Evolutionary conservation across 30 jellyfish, hydroid and myxozoan species (phyloP).

Genomic region (Aurelia aurita complex sp. Pacific): DNA sequence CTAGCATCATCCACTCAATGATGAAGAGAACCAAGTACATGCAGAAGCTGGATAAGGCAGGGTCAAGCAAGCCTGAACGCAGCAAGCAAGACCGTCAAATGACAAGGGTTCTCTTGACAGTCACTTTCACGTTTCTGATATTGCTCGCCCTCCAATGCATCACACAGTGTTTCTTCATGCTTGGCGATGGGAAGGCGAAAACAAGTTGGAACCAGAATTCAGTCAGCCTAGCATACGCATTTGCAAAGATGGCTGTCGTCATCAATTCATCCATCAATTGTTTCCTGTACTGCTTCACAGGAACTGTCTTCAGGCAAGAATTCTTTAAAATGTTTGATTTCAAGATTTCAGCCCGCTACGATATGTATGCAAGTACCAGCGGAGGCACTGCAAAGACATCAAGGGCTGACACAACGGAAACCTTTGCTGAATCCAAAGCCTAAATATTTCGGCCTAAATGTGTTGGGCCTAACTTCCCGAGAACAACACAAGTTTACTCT

Average conservation of each 20-base stretch:
- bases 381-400: slow-evolving; percentile 24
- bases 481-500: too few species aligned
- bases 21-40: slow-evolving; percentile 52
- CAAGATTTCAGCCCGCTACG: background rate
- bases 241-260: slow-evolving; percentile 83
- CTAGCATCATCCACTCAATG: slow-evolving; percentile 68
- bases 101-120: slow-evolving; percentile 78
- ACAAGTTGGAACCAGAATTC: slow-evolving; percentile 55
- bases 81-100: slow-evolving; percentile 79
- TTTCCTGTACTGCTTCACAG: slow-evolving; percentile 65
- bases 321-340: slow-evolving; percentile 35
- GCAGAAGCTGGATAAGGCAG: slow-evolving; percentile 54
- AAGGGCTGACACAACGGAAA: slow-evolving; percentile 49
- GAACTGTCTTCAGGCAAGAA: slow-evolving; percentile 64
- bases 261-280: slow-evolving; percentile 79
- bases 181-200: slow-evolving; percentile 65
- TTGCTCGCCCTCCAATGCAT: slow-evolving; percentile 90
- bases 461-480: too few species aligned
- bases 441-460: background rate
- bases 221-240: slow-evolving; percentile 58
- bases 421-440: slow-evolving; percentile 55
- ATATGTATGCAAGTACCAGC: background rate
- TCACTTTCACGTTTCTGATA: slow-evolving; percentile 84
- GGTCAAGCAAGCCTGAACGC: slow-evolving; percentile 61
- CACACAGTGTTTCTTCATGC: slow-evolving; percentile 90